Conservation (phyloP, 2,888 invertebrate genomes). For the Selenia dentaria region DNA sequence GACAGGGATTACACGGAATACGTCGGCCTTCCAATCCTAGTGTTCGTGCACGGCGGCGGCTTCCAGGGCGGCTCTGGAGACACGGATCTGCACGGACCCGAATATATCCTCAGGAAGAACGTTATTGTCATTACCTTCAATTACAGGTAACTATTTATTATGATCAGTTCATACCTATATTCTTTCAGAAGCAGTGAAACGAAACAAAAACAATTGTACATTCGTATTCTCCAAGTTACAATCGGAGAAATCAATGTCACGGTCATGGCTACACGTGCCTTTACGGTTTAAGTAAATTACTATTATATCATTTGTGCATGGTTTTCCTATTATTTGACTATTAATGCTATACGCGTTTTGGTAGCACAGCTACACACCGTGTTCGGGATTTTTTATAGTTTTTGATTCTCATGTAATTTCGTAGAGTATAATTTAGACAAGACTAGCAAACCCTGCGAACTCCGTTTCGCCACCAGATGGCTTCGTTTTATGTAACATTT, state of each 20-base stretch:
- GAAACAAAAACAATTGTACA: too few relatives aligned
- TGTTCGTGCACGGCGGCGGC: conserved; percentile 74
- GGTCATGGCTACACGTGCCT: conserved; percentile 8
- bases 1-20: conserved; percentile 3
- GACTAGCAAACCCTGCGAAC: too few relatives aligned
- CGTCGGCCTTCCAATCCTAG: conserved; percentile 59
- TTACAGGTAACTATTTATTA: conserved; percentile 62
- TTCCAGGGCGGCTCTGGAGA: conserved; percentile 73
- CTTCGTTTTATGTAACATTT: too few relatives aligned
- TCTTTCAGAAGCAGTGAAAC: too few relatives aligned
- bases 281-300: background rate
- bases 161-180: background rate
- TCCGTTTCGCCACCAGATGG: too few relatives aligned
- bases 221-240: too few relatives aligned
- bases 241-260: conserved; percentile 5
- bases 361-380: too few relatives aligned
- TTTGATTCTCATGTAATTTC: too few relatives aligned
- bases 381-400: too few relatives aligned
- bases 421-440: too few relatives aligned
- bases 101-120: conserved; percentile 61
- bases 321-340: too few relatives aligned
- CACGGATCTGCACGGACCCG: conserved; percentile 66
- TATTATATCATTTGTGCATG: background rate
- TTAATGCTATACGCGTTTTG: too few relatives aligned
- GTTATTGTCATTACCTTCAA: conserved; percentile 76